Evolutionary conservation across 2,888 invertebrate species (phyloP).

Genomic region (Scaeva pyrastri): DNA sequence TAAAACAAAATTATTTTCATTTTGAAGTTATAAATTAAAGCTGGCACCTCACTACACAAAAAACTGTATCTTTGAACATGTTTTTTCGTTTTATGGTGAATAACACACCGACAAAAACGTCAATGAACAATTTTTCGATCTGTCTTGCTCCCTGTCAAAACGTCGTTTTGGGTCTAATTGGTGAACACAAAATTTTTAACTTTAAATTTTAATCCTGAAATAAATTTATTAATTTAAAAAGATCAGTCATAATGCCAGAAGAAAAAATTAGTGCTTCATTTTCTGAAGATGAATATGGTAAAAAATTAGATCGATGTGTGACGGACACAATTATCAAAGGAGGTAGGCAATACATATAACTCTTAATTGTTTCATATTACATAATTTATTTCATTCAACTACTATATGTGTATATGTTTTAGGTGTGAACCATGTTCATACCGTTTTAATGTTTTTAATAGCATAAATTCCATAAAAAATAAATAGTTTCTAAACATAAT

Average conservation of each 20-base stretch:
- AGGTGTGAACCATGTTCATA: background rate
- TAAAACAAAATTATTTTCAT: no score
- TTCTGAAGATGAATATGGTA: conserved; percentile 90
- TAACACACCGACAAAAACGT: background rate
- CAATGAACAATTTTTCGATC: background rate
- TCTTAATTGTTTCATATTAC: conserved; percentile 41
- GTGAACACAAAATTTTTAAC: conserved; percentile 62
- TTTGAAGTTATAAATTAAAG: no score
- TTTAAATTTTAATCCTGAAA: conserved; percentile 23
- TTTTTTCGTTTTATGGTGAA: background rate
- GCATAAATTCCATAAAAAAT: background rate
- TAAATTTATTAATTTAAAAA: conserved; percentile 26
- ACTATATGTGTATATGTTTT: background rate
- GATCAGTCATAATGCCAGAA: conserved; percentile 43
- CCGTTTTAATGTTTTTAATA: conserved; percentile 1
- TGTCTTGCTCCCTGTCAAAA: conserved; percentile 27
- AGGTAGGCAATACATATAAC: conserved; percentile 85
- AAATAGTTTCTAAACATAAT: background rate
- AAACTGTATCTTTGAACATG: background rate
- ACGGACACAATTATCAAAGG: conserved; percentile 92
- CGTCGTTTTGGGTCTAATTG: conserved; percentile 34
- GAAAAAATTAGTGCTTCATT: conserved; percentile 42
- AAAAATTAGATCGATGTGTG: conserved; percentile 93
- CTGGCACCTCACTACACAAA: background rate
- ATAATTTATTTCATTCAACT: conserved; percentile 48